phyloP scores from a whole-genome alignment of 2,888 invertebrate genomes.

The Allolobophora icterica region DNA sequence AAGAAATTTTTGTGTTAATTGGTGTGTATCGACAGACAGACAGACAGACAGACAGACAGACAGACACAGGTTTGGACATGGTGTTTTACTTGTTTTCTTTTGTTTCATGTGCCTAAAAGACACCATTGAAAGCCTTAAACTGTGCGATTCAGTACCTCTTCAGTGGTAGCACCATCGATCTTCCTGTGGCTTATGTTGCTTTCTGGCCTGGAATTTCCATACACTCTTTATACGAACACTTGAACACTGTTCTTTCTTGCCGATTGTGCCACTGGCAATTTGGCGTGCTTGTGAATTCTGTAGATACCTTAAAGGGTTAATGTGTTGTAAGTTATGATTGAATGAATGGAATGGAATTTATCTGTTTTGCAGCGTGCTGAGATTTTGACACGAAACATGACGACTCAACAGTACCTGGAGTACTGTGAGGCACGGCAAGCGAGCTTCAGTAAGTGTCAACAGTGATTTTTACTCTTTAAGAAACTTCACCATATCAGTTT shows the following conservation, averaged over 20 bases:
- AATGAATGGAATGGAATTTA: background rate
- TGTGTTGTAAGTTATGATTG: background rate
- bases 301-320: background rate
- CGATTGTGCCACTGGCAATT: background rate
- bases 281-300: too few relatives aligned
- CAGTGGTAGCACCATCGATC: too few relatives aligned
- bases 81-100: too few relatives aligned
- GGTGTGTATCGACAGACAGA: too few relatives aligned
- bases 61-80: too few relatives aligned
- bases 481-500: background rate
- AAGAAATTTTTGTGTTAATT: too few relatives aligned
- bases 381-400: slow-evolving; percentile 59
- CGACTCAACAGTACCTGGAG: slow-evolving; percentile 73
- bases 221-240: background rate
- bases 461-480: background rate
- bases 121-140: too few relatives aligned
- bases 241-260: background rate
- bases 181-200: background rate
- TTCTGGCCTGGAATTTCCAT: background rate
- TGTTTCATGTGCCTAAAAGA: too few relatives aligned
- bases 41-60: too few relatives aligned
- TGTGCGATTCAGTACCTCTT: too few relatives aligned
- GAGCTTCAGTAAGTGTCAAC: slow-evolving; percentile 71
- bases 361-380: slow-evolving; percentile 60
- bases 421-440: slow-evolving; percentile 80